Evolutionary conservation across 2,797 vertebrate species (phyloP).

Genomic region (Sebastes cheni): DNA sequence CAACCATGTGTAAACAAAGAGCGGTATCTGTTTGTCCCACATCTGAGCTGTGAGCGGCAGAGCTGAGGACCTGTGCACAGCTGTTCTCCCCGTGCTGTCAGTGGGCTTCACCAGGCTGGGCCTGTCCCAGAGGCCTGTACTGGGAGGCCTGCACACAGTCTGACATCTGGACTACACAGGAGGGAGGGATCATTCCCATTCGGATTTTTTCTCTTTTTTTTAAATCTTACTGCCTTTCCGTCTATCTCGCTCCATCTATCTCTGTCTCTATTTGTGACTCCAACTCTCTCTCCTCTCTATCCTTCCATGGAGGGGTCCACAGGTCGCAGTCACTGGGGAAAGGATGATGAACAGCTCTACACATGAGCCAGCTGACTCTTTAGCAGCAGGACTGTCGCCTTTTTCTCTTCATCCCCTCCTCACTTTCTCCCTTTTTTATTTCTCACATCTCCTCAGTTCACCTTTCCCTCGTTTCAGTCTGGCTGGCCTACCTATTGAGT

Average conservation of each 20-base stretch:
- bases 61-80: constrained; percentile 78
- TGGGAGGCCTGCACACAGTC: constrained; percentile 77
- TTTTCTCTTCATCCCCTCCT: constrained; percentile 55
- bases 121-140: constrained; percentile 71
- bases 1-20: constrained; percentile 73
- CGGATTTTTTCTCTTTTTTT: constrained; percentile 6
- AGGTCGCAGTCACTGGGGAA: constrained; percentile 69
- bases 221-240: constrained; percentile 41
- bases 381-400: constrained; percentile 71
- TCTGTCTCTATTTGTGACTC: constrained; percentile 54
- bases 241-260: constrained; percentile 55
- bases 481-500: background rate
- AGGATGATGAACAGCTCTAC: constrained; percentile 77
- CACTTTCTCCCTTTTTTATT: background rate
- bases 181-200: constrained; percentile 68
- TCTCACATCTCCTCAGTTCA: constrained; percentile 53
- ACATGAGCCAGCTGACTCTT: constrained; percentile 81
- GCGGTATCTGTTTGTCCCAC: constrained; percentile 72
- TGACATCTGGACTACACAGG: constrained; percentile 81
- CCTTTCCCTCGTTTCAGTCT: constrained; percentile 48
- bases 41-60: constrained; percentile 68
- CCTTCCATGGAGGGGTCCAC: constrained; percentile 55
- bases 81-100: constrained; percentile 76
- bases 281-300: constrained; percentile 32
- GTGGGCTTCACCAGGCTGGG: constrained; percentile 72